Conservation (phyloP, 1,140 invertebrate species). For the Pygmarrhopalites habei region DNA sequence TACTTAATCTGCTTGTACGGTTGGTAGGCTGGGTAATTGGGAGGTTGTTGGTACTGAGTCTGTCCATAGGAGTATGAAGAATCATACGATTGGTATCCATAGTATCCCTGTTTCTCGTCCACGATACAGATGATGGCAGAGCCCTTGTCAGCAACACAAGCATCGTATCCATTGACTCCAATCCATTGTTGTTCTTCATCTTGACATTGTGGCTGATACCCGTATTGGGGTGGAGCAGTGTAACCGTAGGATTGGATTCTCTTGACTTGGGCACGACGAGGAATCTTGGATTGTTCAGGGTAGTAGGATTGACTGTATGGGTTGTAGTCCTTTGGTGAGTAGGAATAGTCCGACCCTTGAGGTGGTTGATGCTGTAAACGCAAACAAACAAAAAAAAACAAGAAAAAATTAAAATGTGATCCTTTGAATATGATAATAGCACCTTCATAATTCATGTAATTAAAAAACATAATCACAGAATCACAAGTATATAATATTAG, state of each 20-base stretch:
- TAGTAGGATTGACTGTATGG: conserved; percentile 21
- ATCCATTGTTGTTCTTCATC: conserved; percentile 29
- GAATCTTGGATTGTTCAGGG: conserved; percentile 25
- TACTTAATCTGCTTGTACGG: conserved; percentile 30
- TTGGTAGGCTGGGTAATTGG: conserved; percentile 23
- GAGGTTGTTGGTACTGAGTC: conserved; percentile 1
- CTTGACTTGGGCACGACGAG: conserved; percentile 30
- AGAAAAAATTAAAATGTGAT: too few relatives aligned
- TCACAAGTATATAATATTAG: too few relatives aligned
- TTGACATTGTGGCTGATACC: conserved; percentile 4
- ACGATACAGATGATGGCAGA: conserved; percentile 33
- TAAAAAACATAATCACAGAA: too few relatives aligned
- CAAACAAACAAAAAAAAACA: too few relatives aligned
- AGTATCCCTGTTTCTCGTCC: conserved; percentile 20
- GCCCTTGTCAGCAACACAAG: conserved; percentile 37
- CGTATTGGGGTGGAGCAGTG: background rate
- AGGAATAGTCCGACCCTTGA: background rate
- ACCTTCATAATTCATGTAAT: too few relatives aligned
- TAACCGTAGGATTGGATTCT: conserved; percentile 12
- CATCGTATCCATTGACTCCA: conserved; percentile 34
- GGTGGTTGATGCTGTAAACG: conserved; percentile 24
- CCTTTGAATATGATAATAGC: too few relatives aligned
- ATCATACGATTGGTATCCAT: conserved; percentile 9
- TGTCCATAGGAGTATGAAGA: conserved; percentile 11
- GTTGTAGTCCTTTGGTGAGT: conserved; percentile 14